These are phyloP conservation scores for Coreius guichenoti DNA, from an alignment of 2,797 vertebrate genomes.

Conservation along the genomic window DNA sequence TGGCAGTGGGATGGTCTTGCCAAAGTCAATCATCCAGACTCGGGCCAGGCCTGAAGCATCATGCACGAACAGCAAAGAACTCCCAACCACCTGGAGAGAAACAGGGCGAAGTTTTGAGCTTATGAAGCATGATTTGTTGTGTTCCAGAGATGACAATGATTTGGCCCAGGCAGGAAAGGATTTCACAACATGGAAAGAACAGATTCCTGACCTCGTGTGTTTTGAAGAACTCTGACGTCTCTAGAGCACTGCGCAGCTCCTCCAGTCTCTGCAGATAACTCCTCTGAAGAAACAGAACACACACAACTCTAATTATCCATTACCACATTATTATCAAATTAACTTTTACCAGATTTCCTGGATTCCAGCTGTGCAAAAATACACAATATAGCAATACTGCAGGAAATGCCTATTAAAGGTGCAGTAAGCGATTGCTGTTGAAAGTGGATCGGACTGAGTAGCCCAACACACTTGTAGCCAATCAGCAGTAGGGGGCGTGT, in stretches of 20 bases:
- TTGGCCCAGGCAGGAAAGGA: not conserved
- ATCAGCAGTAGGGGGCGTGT: no score
- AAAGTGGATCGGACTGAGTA: not conserved
- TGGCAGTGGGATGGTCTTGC: constrained; percentile 85
- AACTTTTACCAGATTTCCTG: not conserved
- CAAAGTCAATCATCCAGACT: constrained; percentile 97
- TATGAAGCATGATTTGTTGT: not conserved
- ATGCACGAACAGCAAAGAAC: constrained; percentile 91
- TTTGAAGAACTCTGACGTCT: constrained; percentile 85
- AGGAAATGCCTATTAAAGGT: not conserved
- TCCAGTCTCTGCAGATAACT: constrained; percentile 79
- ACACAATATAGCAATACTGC: not conserved
- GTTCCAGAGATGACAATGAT: not conserved
- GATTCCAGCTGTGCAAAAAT: not conserved
- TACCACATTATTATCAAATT: no score
- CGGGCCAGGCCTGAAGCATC: constrained; percentile 82
- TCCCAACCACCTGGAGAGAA: constrained; percentile 86
- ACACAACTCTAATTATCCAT: not conserved
- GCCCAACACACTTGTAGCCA: no score
- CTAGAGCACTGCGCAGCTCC: constrained; percentile 80
- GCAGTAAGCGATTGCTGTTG: not conserved
- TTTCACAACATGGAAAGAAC: not conserved
- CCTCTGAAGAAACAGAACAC: constrained; percentile 71
- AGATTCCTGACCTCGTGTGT: constrained; percentile 84
- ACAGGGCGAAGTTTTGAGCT: not conserved